Evolutionary conservation across 2,797 vertebrate genomes (phyloP).

Genomic region (Myotis myotis): DNA sequence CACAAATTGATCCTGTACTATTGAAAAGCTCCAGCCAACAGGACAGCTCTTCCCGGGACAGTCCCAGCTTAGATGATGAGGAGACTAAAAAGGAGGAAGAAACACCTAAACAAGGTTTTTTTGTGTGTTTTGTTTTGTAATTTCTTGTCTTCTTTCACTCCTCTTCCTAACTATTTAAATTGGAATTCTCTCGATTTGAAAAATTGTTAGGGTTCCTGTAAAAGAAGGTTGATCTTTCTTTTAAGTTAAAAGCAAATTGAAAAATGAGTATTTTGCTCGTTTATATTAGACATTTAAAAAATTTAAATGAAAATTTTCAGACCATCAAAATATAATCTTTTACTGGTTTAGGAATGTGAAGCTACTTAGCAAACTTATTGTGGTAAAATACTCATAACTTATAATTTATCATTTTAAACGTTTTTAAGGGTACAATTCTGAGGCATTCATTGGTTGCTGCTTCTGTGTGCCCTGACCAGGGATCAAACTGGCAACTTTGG

Average conservation of each 20-base stretch:
- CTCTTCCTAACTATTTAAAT: background rate
- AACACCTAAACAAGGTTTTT: constrained; percentile 85
- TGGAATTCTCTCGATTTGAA: constrained; percentile 38
- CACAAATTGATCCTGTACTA: constrained; percentile 91
- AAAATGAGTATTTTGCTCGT: background rate
- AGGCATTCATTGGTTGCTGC: background rate
- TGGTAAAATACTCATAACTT: background rate
- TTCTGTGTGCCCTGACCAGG: background rate
- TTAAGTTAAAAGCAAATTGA: background rate
- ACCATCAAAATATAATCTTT: background rate
- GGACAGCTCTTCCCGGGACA: constrained; percentile 85
- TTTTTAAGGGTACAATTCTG: background rate
- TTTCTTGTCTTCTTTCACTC: constrained; percentile 50
- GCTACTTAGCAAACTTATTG: background rate
- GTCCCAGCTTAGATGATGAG: constrained; percentile 86
- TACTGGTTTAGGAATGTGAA: constrained; percentile 15
- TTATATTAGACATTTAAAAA: background rate
- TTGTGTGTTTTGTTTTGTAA: constrained; percentile 75
- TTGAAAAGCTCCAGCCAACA: constrained; percentile 87
- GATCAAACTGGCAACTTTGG: background rate
- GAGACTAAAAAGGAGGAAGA: constrained; percentile 85
- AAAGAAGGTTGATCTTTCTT: constrained; percentile 24
- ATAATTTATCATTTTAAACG: background rate
- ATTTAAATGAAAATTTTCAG: background rate
- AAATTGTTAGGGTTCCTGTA: constrained; percentile 14